Base-by-base conservation (phyloP, 2,113 vertebrate genomes). In the Mandrillus leucophaeus region DNA sequence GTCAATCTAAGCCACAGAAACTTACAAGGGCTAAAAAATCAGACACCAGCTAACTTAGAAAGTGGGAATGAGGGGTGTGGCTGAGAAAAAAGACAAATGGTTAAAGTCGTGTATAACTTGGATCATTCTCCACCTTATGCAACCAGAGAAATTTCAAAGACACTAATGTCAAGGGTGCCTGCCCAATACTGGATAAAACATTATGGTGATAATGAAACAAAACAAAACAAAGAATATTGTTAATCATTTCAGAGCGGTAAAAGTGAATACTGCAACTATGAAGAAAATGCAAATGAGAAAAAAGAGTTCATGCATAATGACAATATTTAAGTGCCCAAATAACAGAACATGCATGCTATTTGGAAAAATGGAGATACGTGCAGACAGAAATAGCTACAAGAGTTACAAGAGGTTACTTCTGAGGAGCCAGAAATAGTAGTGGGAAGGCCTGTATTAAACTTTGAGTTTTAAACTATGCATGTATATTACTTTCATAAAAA, bases 401-500 rank as follows among this genome's bases (percentile, higher is more conserved):
- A 88, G 16, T 55, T 76, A n/a, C 5, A 50, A 45, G 7, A 11
- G 1, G 2, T 82, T 83, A 8, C 43, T 72, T 70, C 78, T 50
- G 59, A 82, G 8, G 14, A 96, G n/a, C 6, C 13, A 48, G 35
- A 48, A 68, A 55, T 25, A 68, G n/a, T 4, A 80, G 20, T 48
- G 2, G 14, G n/a, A 76, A 93, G 4, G 3, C 17, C n/a, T 82
- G 43, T 48, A 43, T 89, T 92, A 59, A 27, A 50, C 20, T 76
- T 91, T 93, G 72, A 73, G 16, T 55, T 96, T 84, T 82, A 48
- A 91, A 55, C 18, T 40, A 80, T 57, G 48, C n/a, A 64, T 88
- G 23, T 73, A 18, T 3, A 73, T 35, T 95, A 85, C 50, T 93
- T 93, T 73, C 35, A 94, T 92, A 91, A 88, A 95, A 72, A 82